A percentile compares a stretch with the other conserved stretches of the same genome.
These are phyloP conservation scores for Tenthredo notha DNA, from an alignment of 2,888 invertebrate species.

Conservation along the genomic window DNA sequence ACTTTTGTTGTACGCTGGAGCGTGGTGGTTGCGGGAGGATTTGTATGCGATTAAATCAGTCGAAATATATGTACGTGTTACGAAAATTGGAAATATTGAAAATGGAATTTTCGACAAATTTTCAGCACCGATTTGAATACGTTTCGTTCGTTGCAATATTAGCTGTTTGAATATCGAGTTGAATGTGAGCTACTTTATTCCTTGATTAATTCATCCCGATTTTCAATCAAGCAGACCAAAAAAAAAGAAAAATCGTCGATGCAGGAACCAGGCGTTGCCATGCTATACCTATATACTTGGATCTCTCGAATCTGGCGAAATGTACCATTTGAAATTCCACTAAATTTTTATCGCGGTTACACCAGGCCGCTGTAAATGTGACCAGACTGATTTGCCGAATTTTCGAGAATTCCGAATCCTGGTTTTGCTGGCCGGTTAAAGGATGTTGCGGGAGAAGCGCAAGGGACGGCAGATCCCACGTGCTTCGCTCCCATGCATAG, in stretches of 20 bases:
- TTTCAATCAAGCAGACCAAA: constrained; percentile 26
- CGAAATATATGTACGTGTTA: constrained; percentile 1
- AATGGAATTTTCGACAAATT: constrained; percentile 34
- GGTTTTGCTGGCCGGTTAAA: constrained; percentile 11
- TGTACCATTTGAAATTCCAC: neutral
- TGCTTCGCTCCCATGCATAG: constrained; percentile 76
- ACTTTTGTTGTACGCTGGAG: neutral
- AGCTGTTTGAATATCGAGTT: constrained; percentile 26
- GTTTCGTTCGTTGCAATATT: constrained; percentile 17
- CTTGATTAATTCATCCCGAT: constrained; percentile 42
- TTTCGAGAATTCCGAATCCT: constrained; percentile 67
- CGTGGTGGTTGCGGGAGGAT: neutral
- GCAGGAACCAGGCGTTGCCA: neutral
- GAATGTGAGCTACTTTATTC: constrained; percentile 30
- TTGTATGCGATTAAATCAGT: constrained; percentile 26
- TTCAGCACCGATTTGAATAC: constrained; percentile 38
- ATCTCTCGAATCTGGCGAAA: constrained; percentile 30
- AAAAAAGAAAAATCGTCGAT: neutral
- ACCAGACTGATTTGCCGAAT: constrained; percentile 73
- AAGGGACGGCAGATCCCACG: constrained; percentile 70
- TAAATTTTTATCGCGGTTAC: constrained; percentile 58
- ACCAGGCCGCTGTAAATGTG: constrained; percentile 72
- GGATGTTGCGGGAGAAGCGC: constrained; percentile 60
- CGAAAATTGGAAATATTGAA: constrained; percentile 40
- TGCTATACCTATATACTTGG: neutral